Percentiles rank a stretch among this genome's conserved stretches.
phyloP scores from a whole-genome alignment of 2,113 vertebrate genomes.

The Ciconia boyciana region DNA sequence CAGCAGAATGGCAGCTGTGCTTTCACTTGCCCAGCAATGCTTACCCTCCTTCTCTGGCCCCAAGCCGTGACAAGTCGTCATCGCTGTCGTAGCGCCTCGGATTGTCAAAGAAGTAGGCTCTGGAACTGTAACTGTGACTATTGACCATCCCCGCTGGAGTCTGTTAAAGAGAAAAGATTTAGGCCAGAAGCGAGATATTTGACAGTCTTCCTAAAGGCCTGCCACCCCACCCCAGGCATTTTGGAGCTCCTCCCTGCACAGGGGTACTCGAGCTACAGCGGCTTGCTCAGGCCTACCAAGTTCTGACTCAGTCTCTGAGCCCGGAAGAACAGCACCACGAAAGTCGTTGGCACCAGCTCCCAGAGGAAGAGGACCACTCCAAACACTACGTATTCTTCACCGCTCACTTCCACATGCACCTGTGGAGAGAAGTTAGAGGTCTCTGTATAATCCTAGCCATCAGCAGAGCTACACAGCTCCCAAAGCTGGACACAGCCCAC shows the following conservation, averaged over 20 bases:
- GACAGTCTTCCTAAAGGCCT: background rate
- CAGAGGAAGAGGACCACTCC: conserved; percentile 93
- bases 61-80: conserved; percentile 89
- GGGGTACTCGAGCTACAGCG: background rate
- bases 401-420: conserved; percentile 80
- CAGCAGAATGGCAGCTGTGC: background rate
- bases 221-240: background rate
- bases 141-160: conserved; percentile 90
- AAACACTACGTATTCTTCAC: conserved; percentile 88
- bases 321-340: conserved; percentile 92
- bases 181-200: background rate
- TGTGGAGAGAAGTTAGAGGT: conserved; percentile 35
- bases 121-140: conserved; percentile 91
- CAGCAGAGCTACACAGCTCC: background rate
- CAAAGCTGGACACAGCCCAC: background rate
- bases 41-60: conserved; percentile 78
- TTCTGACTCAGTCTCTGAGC: conserved; percentile 90
- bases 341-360: conserved; percentile 91
- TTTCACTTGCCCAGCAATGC: conserved; percentile 43
- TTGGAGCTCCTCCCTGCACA: background rate
- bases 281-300: conserved; percentile 78
- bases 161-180: conserved; percentile 61
- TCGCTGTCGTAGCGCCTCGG: conserved; percentile 94
- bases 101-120: conserved; percentile 97
- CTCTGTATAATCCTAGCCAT: background rate